Evolutionary conservation across 2,113 vertebrate species (phyloP).

Genomic region (Erinaceus europaeus): DNA sequence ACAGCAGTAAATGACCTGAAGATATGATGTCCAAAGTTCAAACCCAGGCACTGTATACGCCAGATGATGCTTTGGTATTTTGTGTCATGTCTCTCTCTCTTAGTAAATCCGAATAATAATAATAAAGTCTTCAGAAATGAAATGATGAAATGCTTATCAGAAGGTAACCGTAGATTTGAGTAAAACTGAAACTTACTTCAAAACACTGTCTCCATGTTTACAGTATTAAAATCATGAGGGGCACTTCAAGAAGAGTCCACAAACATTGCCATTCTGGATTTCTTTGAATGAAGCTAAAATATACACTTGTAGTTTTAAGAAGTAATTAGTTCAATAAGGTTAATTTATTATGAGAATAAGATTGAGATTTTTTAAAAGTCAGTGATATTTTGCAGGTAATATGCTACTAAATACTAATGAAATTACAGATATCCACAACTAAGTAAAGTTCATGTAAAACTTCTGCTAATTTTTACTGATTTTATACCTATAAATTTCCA

Average conservation of each 20-base stretch:
- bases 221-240: background rate
- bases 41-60: too few relatives aligned
- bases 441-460: background rate
- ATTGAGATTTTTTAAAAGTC: background rate
- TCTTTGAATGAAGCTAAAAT: background rate
- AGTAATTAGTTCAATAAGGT: slow-evolving; percentile 29
- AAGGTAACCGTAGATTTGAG: background rate
- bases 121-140: too few relatives aligned
- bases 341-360: background rate
- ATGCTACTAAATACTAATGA: background rate
- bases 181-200: background rate
- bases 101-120: too few relatives aligned
- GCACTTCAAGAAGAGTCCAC: background rate
- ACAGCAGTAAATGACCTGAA: too few relatives aligned
- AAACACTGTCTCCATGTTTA: background rate
- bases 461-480: background rate
- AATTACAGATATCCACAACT: background rate
- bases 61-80: too few relatives aligned
- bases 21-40: too few relatives aligned
- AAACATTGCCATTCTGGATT: background rate
- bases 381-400: background rate
- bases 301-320: background rate
- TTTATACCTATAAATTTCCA: too few relatives aligned
- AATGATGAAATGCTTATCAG: too few relatives aligned
- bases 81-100: too few relatives aligned